Base-by-base conservation (phyloP, 2,797 vertebrate species). In the Gorsachius magnificus region DNA sequence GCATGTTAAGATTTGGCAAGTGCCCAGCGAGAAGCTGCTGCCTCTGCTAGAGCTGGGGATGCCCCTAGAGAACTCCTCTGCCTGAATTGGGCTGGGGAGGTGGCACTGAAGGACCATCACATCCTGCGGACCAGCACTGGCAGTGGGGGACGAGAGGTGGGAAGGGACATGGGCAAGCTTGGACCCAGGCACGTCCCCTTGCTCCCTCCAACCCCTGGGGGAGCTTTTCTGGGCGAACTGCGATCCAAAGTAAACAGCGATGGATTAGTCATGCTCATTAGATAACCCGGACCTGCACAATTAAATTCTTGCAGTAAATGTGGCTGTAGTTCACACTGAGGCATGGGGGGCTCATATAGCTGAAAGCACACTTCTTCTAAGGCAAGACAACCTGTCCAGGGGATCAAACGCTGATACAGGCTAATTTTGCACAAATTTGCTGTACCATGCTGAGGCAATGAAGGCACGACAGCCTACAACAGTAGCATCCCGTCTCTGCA, bases 181-280 rank as follows among this genome's bases (percentile, higher is more conserved):
- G 2, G 50, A 85, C 9, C 16, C n/a, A 33, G 10, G 6, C 8
- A 41, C 0, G 1, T 31, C 7, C 12, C 28, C 8, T 80, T 56
- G 19, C 54, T 69, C 36, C 57, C 72, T 83, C 26, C 58, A 65
- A 8, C 1, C 25, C 46, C 33, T 14, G 8, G 11, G 12, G 20
- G 16, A 35, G 69, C 26, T 68, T 60, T 76, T 58, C 76, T 0
- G 0, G 38, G 26, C 48, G 56, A 88, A 46, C 13, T n/a, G 17
- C 0, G 0, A 48, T 15, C 61, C 87, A n/a, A 54, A 85, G 38
- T 46, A 89, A 91, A 51, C 48, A 0, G 0, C 2, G 2, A 43
- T n/a, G 18, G 35, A 61, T 86, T 56, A 72, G 66, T 81, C 76
- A 69, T 17, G 21, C 35, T 63, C 53, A 60, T 29, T 5, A 71